Evolutionary conservation across 1,140 invertebrate species (phyloP), one percentile per base, ranked within the genome.

Genomic region (Ephestia elutella): DNA sequence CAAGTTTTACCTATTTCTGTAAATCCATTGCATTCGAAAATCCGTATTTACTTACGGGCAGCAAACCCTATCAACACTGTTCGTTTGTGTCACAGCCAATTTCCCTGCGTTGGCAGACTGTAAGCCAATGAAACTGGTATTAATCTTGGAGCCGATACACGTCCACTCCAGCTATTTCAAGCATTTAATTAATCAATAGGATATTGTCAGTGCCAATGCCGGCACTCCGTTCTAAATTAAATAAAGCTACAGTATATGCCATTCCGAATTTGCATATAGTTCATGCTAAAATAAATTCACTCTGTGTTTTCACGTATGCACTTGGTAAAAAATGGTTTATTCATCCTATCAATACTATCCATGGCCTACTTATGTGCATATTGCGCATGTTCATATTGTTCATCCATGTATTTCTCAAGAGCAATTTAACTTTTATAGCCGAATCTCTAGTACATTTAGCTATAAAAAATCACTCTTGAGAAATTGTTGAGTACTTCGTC

Each of bases 131-230:
- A 44, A 44, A 44, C 13, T 44, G 38, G n/a, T 17, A 44, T 44
- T 44, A 44, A 44, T 44, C 38, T 44, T 15, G 10, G 5, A 44
- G 38, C 38, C 38, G 15, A 44, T 44, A 10, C 38, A 44, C 38
- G 38, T n/a, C 38, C 38, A 44, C 10, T 15, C 38, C 38, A 44
- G 30, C 38, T 44, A 44, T 44, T 44, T 44, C 10, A 44, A 44
- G 15, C 38, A 44, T 44, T 44, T 44, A 44, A 44, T 44, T 44
- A 44, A 44, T 15, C 38, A 44, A 44, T 44, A 44, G 38, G 13
- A 44, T 44, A 44, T 44, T 44, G 38, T 15, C n/a, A 44, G 13
- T 5, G 15, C 5, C 38, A 44, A 5, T 10, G 38, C 2, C 38
- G 38, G 38, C 5, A 7, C 9, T 32, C 5, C 32, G 13, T 5